Evolutionary conservation across 2,797 vertebrate genomes (phyloP).

Genomic region (Lutjanus campechanus): DNA sequence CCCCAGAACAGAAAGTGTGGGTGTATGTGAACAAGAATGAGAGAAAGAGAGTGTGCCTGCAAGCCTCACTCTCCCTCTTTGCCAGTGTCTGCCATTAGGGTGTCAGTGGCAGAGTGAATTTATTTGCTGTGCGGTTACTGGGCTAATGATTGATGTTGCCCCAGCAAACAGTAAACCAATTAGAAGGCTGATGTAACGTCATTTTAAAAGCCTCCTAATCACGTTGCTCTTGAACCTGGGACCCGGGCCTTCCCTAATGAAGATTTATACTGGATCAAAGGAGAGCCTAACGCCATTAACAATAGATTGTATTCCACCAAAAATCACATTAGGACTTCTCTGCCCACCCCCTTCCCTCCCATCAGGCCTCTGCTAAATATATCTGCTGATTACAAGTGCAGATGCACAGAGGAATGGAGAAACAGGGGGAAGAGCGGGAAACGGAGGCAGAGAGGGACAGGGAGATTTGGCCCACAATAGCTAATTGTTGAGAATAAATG

Average conservation of each 20-base stretch:
- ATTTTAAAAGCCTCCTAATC: conserved; percentile 99
- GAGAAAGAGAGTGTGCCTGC: conserved; percentile 70
- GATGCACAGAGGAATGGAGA: conserved; percentile 79
- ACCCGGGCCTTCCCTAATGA: conserved; percentile 97
- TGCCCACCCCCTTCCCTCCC: conserved; percentile 75
- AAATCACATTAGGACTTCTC: conserved; percentile 89
- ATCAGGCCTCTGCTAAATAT: conserved; percentile 87
- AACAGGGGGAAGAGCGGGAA: conserved; percentile 60
- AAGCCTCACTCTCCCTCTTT: conserved; percentile 80
- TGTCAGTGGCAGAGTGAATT: conserved; percentile 97
- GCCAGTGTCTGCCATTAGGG: conserved; percentile 91
- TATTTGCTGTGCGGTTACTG: conserved; percentile 95
- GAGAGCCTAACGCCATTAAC: conserved; percentile 96
- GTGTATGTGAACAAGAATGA: conserved; percentile 77
- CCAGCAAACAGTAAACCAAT: conserved; percentile 99
- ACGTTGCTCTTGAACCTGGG: conserved; percentile 96
- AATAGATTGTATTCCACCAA: conserved; percentile 96
- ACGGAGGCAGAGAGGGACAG: conserved; percentile 53
- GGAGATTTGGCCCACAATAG: conserved; percentile 59
- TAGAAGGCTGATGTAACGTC: conserved; percentile 99
- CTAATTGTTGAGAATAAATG: conserved; percentile 76
- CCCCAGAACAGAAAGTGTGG: conserved; percentile 79
- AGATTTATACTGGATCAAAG: conserved; percentile 99
- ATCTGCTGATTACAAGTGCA: conserved; percentile 86
- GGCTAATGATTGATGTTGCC: conserved; percentile 98